Conservation (phyloP, 2,797 vertebrate species). For the Phalloptychus januarius region DNA sequence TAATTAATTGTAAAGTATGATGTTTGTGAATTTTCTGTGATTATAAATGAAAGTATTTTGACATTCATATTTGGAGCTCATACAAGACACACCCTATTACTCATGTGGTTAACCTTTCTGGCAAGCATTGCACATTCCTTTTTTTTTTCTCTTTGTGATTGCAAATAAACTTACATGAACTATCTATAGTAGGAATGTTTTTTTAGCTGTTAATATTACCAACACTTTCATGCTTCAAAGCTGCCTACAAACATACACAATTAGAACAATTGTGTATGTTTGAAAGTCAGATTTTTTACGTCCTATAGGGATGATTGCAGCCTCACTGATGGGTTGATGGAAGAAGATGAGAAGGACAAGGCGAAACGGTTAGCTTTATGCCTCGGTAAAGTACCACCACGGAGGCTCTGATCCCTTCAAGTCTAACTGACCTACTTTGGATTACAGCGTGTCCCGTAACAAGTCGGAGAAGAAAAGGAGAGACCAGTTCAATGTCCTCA, state of each 20-base stretch:
- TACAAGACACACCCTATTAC: slow-evolving; percentile 23
- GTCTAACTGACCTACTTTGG: slow-evolving; percentile 7
- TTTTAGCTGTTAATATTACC: slow-evolving; percentile 62
- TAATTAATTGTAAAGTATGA: neutral
- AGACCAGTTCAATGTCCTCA: slow-evolving; percentile 99
- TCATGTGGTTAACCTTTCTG: slow-evolving; percentile 48
- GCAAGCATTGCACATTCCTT: slow-evolving; percentile 54
- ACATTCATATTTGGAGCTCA: slow-evolving; percentile 1
- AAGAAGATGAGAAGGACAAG: slow-evolving; percentile 99
- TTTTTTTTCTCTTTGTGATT: slow-evolving; percentile 2
- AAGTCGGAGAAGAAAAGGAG: slow-evolving; percentile 98
- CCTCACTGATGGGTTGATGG: slow-evolving; percentile 98
- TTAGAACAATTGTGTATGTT: too few species aligned
- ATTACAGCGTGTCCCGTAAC: slow-evolving; percentile 92
- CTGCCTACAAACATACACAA: slow-evolving; percentile 23
- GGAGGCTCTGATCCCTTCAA: neutral
- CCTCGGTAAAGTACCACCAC: neutral
- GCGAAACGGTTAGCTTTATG: slow-evolving; percentile 88
- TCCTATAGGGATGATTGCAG: slow-evolving; percentile 93
- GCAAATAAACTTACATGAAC: slow-evolving; percentile 59
- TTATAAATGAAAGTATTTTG: slow-evolving; percentile 11
- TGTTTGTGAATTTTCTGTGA: neutral
- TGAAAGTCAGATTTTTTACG: slow-evolving; percentile 11
- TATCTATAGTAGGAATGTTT: slow-evolving; percentile 52
- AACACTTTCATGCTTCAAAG: slow-evolving; percentile 49